Evolutionary conservation across 2,113 vertebrate species (phyloP), one percentile per base, ranked within the genome.

Genomic region (Asarcornis scutulata): DNA sequence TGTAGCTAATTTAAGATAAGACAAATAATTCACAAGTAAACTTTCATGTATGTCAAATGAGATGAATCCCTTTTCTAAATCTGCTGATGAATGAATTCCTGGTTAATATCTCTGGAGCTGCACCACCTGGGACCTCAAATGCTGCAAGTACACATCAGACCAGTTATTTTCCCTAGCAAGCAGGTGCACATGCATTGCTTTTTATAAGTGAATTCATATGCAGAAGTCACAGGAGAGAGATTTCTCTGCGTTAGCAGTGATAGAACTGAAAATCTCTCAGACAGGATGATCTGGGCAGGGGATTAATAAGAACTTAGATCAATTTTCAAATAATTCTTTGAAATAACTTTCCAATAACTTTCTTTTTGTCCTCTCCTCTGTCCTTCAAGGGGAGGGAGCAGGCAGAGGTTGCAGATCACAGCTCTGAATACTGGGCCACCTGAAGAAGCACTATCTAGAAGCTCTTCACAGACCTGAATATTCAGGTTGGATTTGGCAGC

Each of bases 141-240:
- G 38, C 1, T 62, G 48, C 11, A 58, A 52, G 32, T 4, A 53
- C 8, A 10, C n/a, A 23, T 25, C 66, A 73, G 23, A 40, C 17
- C 62, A 4, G 3, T n/a, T 31, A 18, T 60, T 74, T 44, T 66
- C 18, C 8, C 26, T 14, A 2, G 0, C 27, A 81, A 81, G 8
- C 8, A 52, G 9, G 40, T 16, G 4, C 11, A 56, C 0, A 0
- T 60, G 1, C 4, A 1, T 15, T 32, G 15, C 22, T 89, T 81
- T 46, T 22, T 17, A 3, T 15, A 58, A 82, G 42, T 25, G 2
- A 84, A 81, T 52, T 82, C 32, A 3, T n/a, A 34, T 2, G 6
- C 10, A 50, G 11, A 60, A 76, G 17, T 25, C 26, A 18, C 2
- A 0, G 34, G 48, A 79, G 34, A 75, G 7, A 11, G 4, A 58